Evolutionary conservation across 1,140 invertebrate species (phyloP).

Genomic region (Bacillus rossius): DNA sequence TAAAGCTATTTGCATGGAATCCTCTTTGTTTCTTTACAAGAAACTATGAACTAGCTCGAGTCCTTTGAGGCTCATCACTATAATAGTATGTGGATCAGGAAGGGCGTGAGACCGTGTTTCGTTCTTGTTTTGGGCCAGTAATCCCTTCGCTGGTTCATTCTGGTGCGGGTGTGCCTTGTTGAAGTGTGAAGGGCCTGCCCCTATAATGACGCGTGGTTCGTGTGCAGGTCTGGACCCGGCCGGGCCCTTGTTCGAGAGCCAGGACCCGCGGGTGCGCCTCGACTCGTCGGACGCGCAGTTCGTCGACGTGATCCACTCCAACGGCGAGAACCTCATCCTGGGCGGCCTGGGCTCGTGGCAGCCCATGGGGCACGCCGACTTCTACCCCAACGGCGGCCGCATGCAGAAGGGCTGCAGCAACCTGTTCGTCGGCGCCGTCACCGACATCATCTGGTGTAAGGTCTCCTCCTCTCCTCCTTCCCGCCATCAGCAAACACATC

Average conservation of each 20-base stretch:
- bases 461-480: slow-evolving; percentile 15
- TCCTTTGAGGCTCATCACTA: too few species aligned
- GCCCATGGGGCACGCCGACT: slow-evolving; percentile 87
- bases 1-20: too few species aligned
- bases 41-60: too few species aligned
- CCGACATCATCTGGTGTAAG: slow-evolving; percentile 87
- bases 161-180: too few species aligned
- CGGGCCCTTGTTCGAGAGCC: slow-evolving; percentile 82
- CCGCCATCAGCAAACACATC: too few species aligned
- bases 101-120: too few species aligned
- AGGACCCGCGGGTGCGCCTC: slow-evolving; percentile 71
- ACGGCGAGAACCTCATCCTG: slow-evolving; percentile 81
- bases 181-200: too few species aligned
- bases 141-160: too few species aligned
- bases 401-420: slow-evolving; percentile 81
- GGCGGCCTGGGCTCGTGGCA: slow-evolving; percentile 80
- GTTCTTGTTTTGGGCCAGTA: too few species aligned
- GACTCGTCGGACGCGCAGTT: slow-evolving; percentile 83
- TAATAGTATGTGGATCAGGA: too few species aligned
- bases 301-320: slow-evolving; percentile 93
- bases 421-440: slow-evolving; percentile 85
- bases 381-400: slow-evolving; percentile 85
- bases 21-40: too few species aligned
- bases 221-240: slow-evolving; percentile 82
- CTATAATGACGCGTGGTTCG: too few species aligned